phyloP scores from a whole-genome alignment of 2,888 invertebrate genomes.

The Nysson spinosus region DNA sequence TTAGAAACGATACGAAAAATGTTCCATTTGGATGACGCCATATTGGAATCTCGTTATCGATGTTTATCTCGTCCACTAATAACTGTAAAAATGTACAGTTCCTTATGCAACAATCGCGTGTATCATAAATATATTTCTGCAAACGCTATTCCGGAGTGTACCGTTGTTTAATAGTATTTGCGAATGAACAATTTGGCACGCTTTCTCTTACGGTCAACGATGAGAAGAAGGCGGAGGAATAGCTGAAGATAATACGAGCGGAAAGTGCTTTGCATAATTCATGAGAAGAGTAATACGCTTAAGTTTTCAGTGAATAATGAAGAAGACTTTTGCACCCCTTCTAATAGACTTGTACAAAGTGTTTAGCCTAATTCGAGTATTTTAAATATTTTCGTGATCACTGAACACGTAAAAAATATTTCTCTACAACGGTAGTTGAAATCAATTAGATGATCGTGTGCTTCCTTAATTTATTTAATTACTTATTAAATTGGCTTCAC shows the following conservation, averaged over 20 bases:
- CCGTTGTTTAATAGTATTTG: constrained; percentile 15
- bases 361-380: not conserved
- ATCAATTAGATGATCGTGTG: too few relatives aligned
- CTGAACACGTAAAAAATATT: too few relatives aligned
- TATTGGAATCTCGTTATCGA: too few relatives aligned
- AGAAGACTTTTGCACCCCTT: constrained; percentile 24
- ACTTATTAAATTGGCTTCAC: too few relatives aligned
- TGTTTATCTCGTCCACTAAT: too few relatives aligned
- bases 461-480: too few relatives aligned
- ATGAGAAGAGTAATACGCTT: constrained; percentile 17
- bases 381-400: not conserved
- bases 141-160: not conserved
- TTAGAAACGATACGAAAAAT: too few relatives aligned
- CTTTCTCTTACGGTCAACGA: constrained; percentile 39
- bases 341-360: constrained; percentile 14
- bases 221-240: constrained; percentile 39
- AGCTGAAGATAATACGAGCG: constrained; percentile 38
- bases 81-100: not conserved
- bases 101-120: not conserved
- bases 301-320: constrained; percentile 29
- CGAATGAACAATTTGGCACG: constrained; percentile 28
- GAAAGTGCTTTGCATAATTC: constrained; percentile 49
- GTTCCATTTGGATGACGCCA: too few relatives aligned
- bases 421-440: too few relatives aligned
- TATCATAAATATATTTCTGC: not conserved